Evolutionary conservation across 2,797 vertebrate genomes (phyloP).

Genomic region (Gambelia wislizenii): DNA sequence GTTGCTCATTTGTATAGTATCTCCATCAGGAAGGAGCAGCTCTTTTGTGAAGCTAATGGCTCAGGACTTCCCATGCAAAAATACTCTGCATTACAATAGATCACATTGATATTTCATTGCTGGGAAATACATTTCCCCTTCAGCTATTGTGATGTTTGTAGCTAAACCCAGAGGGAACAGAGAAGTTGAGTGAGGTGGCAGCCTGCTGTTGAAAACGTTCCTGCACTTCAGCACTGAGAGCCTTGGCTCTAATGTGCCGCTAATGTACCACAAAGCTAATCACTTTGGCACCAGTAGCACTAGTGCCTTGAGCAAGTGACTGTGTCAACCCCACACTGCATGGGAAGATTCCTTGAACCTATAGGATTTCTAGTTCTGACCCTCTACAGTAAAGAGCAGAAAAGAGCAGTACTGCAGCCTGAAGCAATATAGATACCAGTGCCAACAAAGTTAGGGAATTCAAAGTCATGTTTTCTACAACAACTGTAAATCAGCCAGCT

Average conservation of each 20-base stretch:
- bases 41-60: no score
- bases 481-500: constrained; percentile 27
- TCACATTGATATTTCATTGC: no score
- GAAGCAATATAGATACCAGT: constrained; percentile 42
- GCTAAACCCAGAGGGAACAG: not conserved
- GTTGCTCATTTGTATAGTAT: no score
- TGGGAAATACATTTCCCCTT: not conserved
- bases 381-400: not conserved
- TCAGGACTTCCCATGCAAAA: no score
- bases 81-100: no score
- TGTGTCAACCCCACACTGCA: not conserved
- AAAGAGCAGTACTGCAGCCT: not conserved
- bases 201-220: not conserved
- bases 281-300: not conserved
- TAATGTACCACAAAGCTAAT: no score
- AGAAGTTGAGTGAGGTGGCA: not conserved
- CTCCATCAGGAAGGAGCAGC: no score
- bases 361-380: not conserved
- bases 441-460: constrained; percentile 31
- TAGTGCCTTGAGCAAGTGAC: not conserved
- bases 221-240: not conserved
- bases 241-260: not conserved
- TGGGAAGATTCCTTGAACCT: not conserved
- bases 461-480: constrained; percentile 40
- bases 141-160: not conserved